phyloP scores from a whole-genome alignment of 2,797 vertebrate genomes.

The Manis pentadactyla region DNA sequence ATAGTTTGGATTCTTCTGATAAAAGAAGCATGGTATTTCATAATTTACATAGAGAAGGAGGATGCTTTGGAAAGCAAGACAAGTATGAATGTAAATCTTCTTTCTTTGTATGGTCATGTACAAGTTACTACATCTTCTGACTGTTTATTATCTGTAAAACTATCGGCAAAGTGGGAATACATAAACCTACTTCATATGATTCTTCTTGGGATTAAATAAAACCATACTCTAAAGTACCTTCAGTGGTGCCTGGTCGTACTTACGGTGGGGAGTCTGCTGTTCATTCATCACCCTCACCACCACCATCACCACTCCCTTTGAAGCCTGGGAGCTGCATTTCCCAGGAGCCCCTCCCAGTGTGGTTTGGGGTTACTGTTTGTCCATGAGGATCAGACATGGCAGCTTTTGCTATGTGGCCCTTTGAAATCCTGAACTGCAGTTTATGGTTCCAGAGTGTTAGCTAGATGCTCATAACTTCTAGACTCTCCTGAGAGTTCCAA shows the following conservation, averaged over 20 bases:
- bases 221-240: not conserved
- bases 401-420: not conserved
- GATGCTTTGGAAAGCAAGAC: not conserved
- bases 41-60: not conserved
- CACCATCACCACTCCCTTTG: not conserved
- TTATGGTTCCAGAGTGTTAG: not conserved
- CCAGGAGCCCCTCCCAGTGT: too few species aligned
- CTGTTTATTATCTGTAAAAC: not conserved
- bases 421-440: not conserved
- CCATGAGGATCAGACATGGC: not conserved
- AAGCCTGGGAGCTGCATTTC: not conserved
- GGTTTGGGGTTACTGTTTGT: not conserved
- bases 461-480: not conserved
- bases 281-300: not conserved
- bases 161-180: not conserved
- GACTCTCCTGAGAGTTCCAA: not conserved
- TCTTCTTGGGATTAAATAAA: constrained; percentile 32
- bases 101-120: not conserved
- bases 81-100: not conserved
- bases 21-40: not conserved
- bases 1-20: constrained; percentile 38
- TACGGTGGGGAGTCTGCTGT: not conserved
- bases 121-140: not conserved
- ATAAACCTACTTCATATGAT: not conserved
- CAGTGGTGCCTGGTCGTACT: not conserved